phyloP scores from a whole-genome alignment of 2,888 invertebrate genomes.

The Apantesis nais region DNA sequence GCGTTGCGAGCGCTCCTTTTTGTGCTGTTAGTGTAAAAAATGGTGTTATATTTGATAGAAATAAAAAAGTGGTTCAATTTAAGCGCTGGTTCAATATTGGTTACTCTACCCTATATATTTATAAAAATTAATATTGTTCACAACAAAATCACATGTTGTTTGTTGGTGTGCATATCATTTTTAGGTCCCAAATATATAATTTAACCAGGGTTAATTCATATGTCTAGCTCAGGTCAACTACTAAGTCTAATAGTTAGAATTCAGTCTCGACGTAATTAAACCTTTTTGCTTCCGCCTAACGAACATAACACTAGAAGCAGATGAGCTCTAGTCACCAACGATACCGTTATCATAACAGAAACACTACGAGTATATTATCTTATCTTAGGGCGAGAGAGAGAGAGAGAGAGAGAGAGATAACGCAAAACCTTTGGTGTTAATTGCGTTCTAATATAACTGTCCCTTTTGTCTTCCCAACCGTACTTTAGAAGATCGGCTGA shows the following conservation, averaged over 20 bases:
- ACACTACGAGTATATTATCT: slow-evolving; percentile 65
- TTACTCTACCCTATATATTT: too few species aligned
- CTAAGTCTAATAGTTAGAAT: too few species aligned
- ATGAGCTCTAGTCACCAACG: slow-evolving; percentile 42
- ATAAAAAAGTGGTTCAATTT: too few species aligned
- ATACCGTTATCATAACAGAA: slow-evolving; percentile 65
- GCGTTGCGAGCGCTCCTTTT: too few species aligned
- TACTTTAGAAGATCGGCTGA: not conserved
- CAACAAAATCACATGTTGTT: not conserved
- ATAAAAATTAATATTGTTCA: not conserved
- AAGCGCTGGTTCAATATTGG: too few species aligned
- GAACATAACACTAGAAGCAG: slow-evolving; percentile 67
- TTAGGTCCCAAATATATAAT: too few species aligned
- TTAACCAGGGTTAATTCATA: too few species aligned
- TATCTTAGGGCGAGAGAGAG: slow-evolving; percentile 54
- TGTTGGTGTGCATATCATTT: not conserved
- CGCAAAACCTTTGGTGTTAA: slow-evolving; percentile 63
- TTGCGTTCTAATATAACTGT: slow-evolving; percentile 63
- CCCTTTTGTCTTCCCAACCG: slow-evolving; percentile 45
- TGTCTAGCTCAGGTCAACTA: not conserved
- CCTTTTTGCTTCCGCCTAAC: slow-evolving; percentile 46
- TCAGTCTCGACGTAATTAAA: not conserved
- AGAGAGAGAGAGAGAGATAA: slow-evolving; percentile 23
- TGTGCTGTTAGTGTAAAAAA: too few species aligned
- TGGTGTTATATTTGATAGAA: too few species aligned